Evolutionary conservation across 2,797 vertebrate species (phyloP).

Genomic region (Myotis pilosus): DNA sequence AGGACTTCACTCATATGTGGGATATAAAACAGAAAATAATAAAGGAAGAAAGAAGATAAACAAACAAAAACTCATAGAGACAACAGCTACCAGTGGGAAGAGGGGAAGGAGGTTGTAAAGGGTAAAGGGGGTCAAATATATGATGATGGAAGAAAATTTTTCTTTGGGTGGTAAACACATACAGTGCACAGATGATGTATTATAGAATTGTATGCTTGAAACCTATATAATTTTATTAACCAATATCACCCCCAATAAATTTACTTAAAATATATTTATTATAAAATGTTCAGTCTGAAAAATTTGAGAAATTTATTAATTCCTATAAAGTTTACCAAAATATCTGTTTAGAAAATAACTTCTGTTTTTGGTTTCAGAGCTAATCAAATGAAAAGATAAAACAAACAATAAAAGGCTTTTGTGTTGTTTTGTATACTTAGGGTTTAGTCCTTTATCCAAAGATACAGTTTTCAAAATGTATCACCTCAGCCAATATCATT

Average conservation of each 20-base stretch:
- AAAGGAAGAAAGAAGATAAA: not conserved
- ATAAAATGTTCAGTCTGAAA: not conserved
- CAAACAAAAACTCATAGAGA: not conserved
- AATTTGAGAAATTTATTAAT: not conserved
- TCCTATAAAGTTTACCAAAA: not conserved
- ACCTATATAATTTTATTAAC: not conserved
- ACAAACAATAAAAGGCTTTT: not conserved
- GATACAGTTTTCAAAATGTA: not conserved
- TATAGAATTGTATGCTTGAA: not conserved
- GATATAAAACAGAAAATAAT: not conserved
- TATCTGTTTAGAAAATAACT: conserved; percentile 8
- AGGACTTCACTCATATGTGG: not conserved
- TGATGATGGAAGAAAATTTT: not conserved
- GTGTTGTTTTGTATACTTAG: not conserved
- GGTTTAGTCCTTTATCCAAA: not conserved
- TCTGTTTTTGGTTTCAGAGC: not conserved
- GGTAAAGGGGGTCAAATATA: not conserved
- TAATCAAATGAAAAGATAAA: not conserved
- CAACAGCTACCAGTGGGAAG: not conserved
- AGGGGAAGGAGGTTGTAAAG: not conserved
- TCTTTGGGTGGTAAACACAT: not conserved
- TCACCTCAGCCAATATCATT: not conserved
- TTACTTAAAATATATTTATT: not conserved
- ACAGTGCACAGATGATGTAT: not conserved
- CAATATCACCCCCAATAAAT: not conserved